Evolutionary conservation across 2,888 invertebrate genomes (phyloP), one percentile per base, ranked within the genome.

Genomic region (Tetragnatha montana): DNA sequence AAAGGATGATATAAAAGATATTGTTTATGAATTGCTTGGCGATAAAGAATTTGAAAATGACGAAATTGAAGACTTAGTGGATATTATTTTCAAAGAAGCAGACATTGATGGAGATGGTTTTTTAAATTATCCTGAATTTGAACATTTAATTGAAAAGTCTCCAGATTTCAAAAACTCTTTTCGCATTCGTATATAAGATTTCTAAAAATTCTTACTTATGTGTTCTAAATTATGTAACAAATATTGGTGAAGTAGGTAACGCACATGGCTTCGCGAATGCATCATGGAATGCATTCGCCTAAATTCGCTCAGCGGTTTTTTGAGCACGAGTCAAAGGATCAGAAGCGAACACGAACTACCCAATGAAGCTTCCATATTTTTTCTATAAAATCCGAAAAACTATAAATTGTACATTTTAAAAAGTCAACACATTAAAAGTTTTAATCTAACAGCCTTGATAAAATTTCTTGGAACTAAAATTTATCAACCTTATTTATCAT

Each of bases 21-120:
- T 88, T 7, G 2, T 89, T 0, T 82, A 49, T 68, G 68, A 85
- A 47, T 22, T 89, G n/a, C 51, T 74, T 12, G 51, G 76, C 17
- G 14, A 80, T n/a, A 81, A 90, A 68, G 80, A 91, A 35, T 92
- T 94, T 10, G 89, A 73, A 6, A 92, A 93, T 49, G 93, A 93
- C 22, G 93, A 94, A 50, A 92, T 93, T 92, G 92, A 93, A 22
- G 93, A 93, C 87, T 92, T 94, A 6, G 93, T 94, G 10, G 50
- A 85, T 0, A 74, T 60, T 21, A 76, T 88, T 6, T 85, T 91
- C 73, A 60, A 49, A 14, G 91, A 91, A 86, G 86, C 86, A 3
- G 91, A 91, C 78, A n/a, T 91, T 14, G 86, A 88, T 70, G 78
- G 70, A 17, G 91, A 91, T 79, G 84, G 88, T n/a, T 91, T 47